These are phyloP conservation scores for Limenitis camilla DNA, from an alignment of 2,888 invertebrate genomes.

Conservation along the genomic window DNA sequence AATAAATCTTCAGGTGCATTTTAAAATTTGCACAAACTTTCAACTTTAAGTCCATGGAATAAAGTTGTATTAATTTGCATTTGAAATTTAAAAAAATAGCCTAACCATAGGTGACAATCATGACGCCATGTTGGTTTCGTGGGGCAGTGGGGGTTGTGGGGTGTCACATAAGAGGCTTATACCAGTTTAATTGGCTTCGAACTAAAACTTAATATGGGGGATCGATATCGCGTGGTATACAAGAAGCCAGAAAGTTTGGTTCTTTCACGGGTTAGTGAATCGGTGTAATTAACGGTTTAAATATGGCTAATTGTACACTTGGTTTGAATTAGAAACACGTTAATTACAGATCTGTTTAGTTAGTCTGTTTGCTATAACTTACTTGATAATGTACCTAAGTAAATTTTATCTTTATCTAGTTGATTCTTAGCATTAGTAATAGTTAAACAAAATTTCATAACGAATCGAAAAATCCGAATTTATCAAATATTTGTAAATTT, in stretches of 20 bases:
- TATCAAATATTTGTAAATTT: no score
- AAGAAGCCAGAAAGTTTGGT: constrained; percentile 36
- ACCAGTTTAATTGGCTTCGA: constrained; percentile 64
- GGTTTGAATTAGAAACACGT: background rate
- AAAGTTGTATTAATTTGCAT: constrained; percentile 25
- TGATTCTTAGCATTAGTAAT: no score
- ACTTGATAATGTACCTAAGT: no score
- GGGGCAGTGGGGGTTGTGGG: constrained; percentile 51
- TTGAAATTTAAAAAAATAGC: constrained; percentile 31
- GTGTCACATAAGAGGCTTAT: constrained; percentile 68
- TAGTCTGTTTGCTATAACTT: no score
- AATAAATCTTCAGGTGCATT: constrained; percentile 59
- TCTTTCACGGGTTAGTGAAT: constrained; percentile 22
- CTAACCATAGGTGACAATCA: constrained; percentile 64
- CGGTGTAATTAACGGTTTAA: constrained; percentile 24
- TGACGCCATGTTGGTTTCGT: constrained; percentile 71
- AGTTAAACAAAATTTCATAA: no score
- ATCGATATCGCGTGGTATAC: constrained; percentile 56
- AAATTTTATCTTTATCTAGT: no score
- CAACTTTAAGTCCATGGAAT: constrained; percentile 30
- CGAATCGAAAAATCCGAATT: no score
- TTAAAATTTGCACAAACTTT: constrained; percentile 20
- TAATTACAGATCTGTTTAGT: background rate
- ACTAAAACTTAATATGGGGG: constrained; percentile 50
- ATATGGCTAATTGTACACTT: constrained; percentile 13